phyloP scores from a whole-genome alignment of 2,113 vertebrate genomes.

The Seriola aureovittata region DNA sequence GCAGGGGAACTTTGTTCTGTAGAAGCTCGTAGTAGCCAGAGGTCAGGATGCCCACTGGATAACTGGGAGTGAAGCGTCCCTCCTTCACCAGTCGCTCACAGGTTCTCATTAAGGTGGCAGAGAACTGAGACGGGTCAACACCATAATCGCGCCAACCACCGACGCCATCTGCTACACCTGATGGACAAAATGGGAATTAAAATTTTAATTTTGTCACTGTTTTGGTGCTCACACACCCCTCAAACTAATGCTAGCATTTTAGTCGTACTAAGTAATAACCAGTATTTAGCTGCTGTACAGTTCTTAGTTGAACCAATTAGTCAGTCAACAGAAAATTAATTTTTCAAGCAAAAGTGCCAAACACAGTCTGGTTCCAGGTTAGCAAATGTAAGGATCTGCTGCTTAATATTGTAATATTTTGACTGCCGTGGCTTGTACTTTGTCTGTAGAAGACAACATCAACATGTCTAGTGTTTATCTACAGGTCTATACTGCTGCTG shows the following conservation, averaged over 20 bases:
- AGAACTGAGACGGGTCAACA: conserved; percentile 99
- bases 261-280: too few relatives aligned
- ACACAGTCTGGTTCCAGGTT: background rate
- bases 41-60: conserved; percentile 96
- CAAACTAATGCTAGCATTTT: background rate
- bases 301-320: background rate
- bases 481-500: too few relatives aligned
- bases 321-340: background rate
- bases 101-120: conserved; percentile 96
- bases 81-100: conserved; percentile 98
- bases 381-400: background rate
- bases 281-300: background rate
- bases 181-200: background rate
- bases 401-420: background rate
- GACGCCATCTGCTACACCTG: conserved; percentile 97
- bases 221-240: background rate
- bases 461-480: too few relatives aligned
- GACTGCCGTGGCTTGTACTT: background rate
- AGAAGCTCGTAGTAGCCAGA: conserved; percentile 96
- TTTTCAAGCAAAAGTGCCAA: too few relatives aligned
- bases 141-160: conserved; percentile 99
- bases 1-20: conserved; percentile 98
- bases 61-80: conserved; percentile 94
- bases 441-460: too few relatives aligned
- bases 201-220: background rate